Percentiles rank a stretch among this genome's conserved stretches.
Conservation (phyloP, 2,113 vertebrate species). For the Triplophysa tibetana region DNA sequence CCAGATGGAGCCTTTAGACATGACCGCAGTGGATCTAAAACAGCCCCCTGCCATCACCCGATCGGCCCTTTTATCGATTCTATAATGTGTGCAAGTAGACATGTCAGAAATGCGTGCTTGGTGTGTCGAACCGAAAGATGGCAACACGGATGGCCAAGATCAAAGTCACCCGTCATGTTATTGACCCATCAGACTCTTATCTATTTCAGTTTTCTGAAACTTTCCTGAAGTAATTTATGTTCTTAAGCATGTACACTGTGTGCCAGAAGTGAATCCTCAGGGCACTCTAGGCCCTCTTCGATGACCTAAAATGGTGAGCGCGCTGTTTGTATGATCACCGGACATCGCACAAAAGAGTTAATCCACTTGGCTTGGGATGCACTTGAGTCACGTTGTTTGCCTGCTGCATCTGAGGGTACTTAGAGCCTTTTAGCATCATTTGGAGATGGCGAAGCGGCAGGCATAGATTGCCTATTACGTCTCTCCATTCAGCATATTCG, state of each 20-base stretch:
- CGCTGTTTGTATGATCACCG: background rate
- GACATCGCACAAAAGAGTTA: background rate
- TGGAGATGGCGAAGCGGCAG: constrained; percentile 13
- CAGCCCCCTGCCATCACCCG: constrained; percentile 72
- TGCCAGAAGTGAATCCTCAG: no score
- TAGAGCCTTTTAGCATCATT: constrained; percentile 44
- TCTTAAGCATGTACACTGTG: background rate
- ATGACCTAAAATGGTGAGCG: no score
- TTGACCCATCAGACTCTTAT: no score
- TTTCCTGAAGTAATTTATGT: background rate
- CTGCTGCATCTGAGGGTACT: constrained; percentile 41
- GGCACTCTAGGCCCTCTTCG: no score
- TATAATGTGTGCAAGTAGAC: constrained; percentile 75
- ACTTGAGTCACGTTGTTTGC: constrained; percentile 50
- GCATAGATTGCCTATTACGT: constrained; percentile 13
- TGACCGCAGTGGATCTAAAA: constrained; percentile 57
- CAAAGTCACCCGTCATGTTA: constrained; percentile 55
- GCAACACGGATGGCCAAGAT: constrained; percentile 64
- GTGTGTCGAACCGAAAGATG: constrained; percentile 74
- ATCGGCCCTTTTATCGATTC: constrained; percentile 82
- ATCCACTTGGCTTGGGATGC: constrained; percentile 11
- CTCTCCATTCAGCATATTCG: constrained; percentile 36
- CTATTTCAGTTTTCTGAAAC: background rate
- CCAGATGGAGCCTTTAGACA: constrained; percentile 64
- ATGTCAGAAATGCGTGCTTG: constrained; percentile 70